Base-by-base conservation (phyloP, 2,888 invertebrate genomes). In the Lepidochitona cinerea region DNA sequence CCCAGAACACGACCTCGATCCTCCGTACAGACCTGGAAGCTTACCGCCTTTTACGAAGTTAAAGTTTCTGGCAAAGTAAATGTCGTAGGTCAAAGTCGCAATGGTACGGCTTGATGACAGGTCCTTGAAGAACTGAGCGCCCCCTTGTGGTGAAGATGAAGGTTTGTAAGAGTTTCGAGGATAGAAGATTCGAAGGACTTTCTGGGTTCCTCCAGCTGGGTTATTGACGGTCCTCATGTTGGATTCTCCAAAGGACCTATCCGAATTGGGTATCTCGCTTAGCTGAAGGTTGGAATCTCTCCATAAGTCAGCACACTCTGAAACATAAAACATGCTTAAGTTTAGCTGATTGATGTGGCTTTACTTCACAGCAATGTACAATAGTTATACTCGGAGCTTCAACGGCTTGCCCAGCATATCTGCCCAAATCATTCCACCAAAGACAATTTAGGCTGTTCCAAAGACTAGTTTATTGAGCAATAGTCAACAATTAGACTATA, bases 1-100 rank as follows among this genome's bases (percentile, higher is more conserved):
- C 3, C 84, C 83, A n/a, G 83, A 84, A 36, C 83, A 84, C 5
- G 29, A 49, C 23, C 74, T 75, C 12, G 53, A 69, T n/a, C 80
- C 83, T 4, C 82, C 83, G 41, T 73, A 84, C 14, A 84, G 68
- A 18, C 85, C 85, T 0, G 85, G 84, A 14, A 85, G 75, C 52
- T 85, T 85, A 7, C 85, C 84, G 1, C 85, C 80, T 59, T 73
- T 72, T 18, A 79, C 80, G 54, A 74, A 81, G 67, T 79, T 74
- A 41, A 79, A 79, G 54, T 76, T 78, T 9, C 41, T 64, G 33
- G 52, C 74, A 72, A 76, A 77, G 65, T 76, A 80, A 6, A 82
- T 71, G 66, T 81, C 79, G 65, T 78, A 81, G 54, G 77, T 77
- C 5, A 81, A 35, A 0, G 79, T 79, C 66, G 73, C 32, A 1